Evolutionary conservation across 2,888 invertebrate species (phyloP).

Genomic region (Adelognathus sp.): DNA sequence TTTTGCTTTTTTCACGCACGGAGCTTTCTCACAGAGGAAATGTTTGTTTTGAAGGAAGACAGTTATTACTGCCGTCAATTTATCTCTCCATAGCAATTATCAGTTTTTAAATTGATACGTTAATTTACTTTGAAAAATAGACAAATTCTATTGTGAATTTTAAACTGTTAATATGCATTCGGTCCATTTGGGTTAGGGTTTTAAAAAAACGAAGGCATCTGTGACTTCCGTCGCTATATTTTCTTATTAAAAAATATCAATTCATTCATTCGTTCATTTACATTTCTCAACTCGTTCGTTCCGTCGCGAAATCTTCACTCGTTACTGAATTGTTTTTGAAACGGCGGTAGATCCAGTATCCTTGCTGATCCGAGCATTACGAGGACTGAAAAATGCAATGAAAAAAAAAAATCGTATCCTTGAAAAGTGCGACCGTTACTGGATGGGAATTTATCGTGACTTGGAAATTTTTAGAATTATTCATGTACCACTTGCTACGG

Average conservation of each 20-base stretch:
- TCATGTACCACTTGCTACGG: constrained; percentile 81
- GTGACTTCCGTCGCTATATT: not conserved
- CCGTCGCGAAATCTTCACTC: constrained; percentile 8
- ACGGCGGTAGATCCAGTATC: constrained; percentile 82
- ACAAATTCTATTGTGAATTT: no score
- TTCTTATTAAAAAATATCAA: not conserved
- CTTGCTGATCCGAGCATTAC: constrained; percentile 84
- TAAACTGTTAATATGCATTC: no score
- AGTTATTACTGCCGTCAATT: no score
- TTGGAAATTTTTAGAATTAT: constrained; percentile 17
- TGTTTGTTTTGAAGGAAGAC: no score
- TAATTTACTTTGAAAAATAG: no score
- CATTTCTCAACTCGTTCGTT: not conserved
- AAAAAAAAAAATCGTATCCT: constrained; percentile 2
- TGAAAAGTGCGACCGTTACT: not conserved
- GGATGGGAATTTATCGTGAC: not conserved
- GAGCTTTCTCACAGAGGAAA: no score
- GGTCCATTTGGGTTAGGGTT: no score
- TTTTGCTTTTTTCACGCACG: no score
- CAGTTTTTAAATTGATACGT: no score
- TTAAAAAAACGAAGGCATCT: no score
- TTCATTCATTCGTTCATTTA: not conserved
- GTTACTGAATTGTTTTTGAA: constrained; percentile 68
- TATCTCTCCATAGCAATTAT: no score
- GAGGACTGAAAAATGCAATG: constrained; percentile 82